These are phyloP conservation scores for Glossophaga mutica DNA, from an alignment of 2,797 vertebrate species.

Conservation along the genomic window DNA sequence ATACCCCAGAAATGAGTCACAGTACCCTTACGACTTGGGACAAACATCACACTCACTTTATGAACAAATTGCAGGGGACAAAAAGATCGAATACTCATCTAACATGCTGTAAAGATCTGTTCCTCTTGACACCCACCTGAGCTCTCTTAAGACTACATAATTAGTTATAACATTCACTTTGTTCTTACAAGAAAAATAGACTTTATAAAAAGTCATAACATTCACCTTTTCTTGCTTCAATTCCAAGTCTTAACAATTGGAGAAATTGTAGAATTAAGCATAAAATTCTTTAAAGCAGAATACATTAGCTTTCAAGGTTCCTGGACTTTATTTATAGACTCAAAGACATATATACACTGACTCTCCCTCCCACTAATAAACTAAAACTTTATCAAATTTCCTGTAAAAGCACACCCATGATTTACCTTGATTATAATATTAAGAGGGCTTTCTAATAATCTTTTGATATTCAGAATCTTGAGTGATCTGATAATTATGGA, in stretches of 20 bases:
- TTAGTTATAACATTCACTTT: background rate
- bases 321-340: background rate
- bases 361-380: background rate
- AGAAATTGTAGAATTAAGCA: background rate
- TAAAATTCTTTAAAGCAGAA: background rate
- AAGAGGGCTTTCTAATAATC: background rate
- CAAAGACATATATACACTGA: background rate
- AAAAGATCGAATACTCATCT: background rate
- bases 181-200: background rate
- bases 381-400: slow-evolving; percentile 4
- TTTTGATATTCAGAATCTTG: background rate
- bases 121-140: background rate
- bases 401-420: background rate
- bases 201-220: background rate
- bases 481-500: background rate
- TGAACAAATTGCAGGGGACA: background rate
- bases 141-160: background rate
- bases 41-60: background rate
- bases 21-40: background rate
- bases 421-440: background rate
- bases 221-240: background rate
- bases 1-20: background rate
- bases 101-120: background rate
- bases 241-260: background rate
- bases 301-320: background rate